These are phyloP conservation scores for Apaloderma vittatum DNA, from an alignment of 2,113 vertebrate species.

Conservation along the genomic window DNA sequence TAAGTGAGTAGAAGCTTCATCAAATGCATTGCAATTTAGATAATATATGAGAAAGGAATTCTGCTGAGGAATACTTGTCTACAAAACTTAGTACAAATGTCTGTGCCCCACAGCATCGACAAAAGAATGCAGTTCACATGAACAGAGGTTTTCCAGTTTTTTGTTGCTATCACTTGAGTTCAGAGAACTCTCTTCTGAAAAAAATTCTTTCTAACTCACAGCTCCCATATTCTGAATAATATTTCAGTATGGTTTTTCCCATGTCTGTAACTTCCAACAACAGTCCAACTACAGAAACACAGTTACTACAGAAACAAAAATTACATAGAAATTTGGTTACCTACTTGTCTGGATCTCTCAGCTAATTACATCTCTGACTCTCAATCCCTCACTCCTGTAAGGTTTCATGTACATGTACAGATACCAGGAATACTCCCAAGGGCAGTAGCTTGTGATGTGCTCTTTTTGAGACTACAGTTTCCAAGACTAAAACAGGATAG, in stretches of 20 bases:
- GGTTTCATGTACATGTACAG: neutral
- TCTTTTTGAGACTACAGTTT: neutral
- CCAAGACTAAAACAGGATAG: neutral
- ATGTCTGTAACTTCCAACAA: neutral
- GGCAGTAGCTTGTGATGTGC: neutral
- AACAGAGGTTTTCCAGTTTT: neutral
- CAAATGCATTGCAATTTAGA: neutral
- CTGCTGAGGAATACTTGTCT: neutral
- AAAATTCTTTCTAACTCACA: neutral
- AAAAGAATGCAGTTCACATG: neutral
- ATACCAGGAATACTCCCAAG: neutral
- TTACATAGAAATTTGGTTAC: neutral
- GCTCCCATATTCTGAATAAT: neutral
- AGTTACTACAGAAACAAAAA: neutral
- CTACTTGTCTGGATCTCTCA: neutral
- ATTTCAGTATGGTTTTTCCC: neutral
- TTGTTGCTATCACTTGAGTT: neutral
- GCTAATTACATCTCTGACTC: neutral
- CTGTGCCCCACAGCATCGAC: neutral
- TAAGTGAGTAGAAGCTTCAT: neutral
- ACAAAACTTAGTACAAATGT: neutral
- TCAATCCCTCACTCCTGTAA: neutral
- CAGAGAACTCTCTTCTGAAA: neutral
- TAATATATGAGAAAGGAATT: neutral
- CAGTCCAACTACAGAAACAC: too few species aligned